These are phyloP conservation scores for Spialia ferax DNA, from an alignment of 2,888 invertebrate genomes.

Conservation along the genomic window DNA sequence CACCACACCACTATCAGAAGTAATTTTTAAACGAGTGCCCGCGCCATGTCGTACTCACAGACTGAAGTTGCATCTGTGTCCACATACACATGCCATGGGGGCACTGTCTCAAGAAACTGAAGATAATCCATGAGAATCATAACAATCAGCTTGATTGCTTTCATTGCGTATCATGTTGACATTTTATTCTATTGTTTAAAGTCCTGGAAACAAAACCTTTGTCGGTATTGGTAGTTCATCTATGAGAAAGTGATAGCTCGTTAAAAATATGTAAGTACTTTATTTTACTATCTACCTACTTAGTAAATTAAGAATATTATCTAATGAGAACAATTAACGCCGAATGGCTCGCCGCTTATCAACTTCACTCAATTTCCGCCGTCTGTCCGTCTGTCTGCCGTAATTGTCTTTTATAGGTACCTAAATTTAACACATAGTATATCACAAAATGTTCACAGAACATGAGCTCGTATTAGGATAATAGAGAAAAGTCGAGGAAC, in stretches of 20 bases:
- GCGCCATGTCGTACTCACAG: slow-evolving; percentile 60
- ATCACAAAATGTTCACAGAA: no score
- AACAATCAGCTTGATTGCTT: slow-evolving; percentile 52
- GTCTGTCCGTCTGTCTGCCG: background rate
- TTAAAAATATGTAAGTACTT: no score
- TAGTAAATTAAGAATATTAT: slow-evolving; percentile 1
- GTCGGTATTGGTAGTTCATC: no score
- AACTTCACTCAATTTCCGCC: background rate
- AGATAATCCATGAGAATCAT: slow-evolving; percentile 57
- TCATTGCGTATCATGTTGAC: slow-evolving; percentile 35
- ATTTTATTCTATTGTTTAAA: slow-evolving; percentile 9
- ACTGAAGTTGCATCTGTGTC: slow-evolving; percentile 73
- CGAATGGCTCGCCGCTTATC: background rate
- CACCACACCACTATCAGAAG: slow-evolving; percentile 19
- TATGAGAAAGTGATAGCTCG: no score
- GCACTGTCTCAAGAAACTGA: slow-evolving; percentile 29
- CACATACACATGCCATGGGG: slow-evolving; percentile 12
- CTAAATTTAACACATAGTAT: no score
- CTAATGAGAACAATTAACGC: background rate
- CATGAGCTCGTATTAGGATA: no score
- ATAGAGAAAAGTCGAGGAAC: no score
- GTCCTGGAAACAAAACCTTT: no score
- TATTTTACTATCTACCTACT: no score
- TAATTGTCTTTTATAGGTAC: no score
- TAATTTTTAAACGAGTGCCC: slow-evolving; percentile 55